These are phyloP conservation scores for Cochlearius cochlearius DNA, from an alignment of 2,113 vertebrate genomes.

Conservation along the genomic window DNA sequence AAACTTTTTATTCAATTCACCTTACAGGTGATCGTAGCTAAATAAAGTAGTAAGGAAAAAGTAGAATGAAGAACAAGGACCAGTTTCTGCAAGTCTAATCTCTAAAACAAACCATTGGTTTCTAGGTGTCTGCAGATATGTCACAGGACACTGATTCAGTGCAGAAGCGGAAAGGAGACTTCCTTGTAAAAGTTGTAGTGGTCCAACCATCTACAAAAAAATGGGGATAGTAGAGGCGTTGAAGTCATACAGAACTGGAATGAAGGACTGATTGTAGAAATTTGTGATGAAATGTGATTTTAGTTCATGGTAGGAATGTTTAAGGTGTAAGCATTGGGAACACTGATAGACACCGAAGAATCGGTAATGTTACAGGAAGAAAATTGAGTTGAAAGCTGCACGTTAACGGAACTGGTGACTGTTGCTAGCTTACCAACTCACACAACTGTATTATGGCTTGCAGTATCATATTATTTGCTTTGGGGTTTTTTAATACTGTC, in stretches of 20 bases:
- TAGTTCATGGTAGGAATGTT: background rate
- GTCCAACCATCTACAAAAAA: background rate
- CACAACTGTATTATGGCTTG: background rate
- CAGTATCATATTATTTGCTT: background rate
- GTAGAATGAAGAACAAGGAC: background rate
- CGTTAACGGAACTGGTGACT: background rate
- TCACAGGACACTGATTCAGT: background rate
- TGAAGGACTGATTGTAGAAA: background rate
- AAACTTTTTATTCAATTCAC: background rate
- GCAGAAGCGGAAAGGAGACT: background rate
- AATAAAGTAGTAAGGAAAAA: background rate
- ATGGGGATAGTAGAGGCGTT: background rate
- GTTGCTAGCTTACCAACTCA: background rate
- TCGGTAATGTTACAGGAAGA: background rate
- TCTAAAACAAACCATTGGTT: background rate
- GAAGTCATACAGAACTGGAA: background rate
- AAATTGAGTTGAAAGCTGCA: background rate
- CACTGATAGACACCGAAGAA: background rate
- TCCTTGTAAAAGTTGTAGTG: background rate
- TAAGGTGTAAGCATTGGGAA: background rate
- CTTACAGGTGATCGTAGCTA: background rate
- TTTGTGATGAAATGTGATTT: background rate
- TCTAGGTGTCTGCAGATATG: background rate
- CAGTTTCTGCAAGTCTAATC: background rate
- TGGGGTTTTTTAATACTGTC: background rate